Percentiles rank a stretch among this genome's conserved stretches.
Evolutionary conservation across 2,888 invertebrate genomes (phyloP).

Genomic region (Cancer borealis): DNA sequence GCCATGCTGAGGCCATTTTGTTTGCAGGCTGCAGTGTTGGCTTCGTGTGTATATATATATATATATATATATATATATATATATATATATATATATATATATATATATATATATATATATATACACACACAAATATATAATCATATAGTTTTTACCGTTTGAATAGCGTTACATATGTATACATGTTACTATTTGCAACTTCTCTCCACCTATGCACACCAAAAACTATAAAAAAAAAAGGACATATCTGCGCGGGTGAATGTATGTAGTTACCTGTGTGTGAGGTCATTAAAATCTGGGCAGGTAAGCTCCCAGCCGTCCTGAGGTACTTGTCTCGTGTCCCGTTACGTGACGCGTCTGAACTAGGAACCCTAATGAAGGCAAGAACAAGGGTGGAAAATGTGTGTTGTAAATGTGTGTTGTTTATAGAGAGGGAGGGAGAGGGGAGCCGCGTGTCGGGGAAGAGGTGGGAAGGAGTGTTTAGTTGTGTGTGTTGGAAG

Average conservation of each 20-base stretch:
- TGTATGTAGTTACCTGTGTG: neutral
- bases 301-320: constrained; percentile 10
- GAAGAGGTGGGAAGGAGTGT: neutral
- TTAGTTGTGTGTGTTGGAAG: neutral
- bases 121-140: too few species aligned
- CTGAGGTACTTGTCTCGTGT: constrained; percentile 26
- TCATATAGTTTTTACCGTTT: too few species aligned
- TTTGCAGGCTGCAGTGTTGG: neutral
- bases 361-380: constrained; percentile 5
- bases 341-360: constrained; percentile 29
- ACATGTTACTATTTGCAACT: too few species aligned
- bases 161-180: too few species aligned
- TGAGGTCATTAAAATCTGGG: constrained; percentile 39
- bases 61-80: constrained; percentile 10
- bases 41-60: neutral
- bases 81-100: neutral
- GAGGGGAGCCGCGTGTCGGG: neutral
- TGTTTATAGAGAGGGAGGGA: neutral
- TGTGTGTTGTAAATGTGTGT: constrained; percentile 28
- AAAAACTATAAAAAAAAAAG: neutral
- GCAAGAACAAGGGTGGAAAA: constrained; percentile 27
- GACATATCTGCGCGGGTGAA: neutral
- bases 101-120: neutral
- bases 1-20: neutral
- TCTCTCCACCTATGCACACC: neutral